Percentiles rank a stretch among this genome's conserved stretches.
These are phyloP conservation scores for Drosophila prolongata DNA, from an alignment of 2,888 invertebrate species.

Conservation along the genomic window DNA sequence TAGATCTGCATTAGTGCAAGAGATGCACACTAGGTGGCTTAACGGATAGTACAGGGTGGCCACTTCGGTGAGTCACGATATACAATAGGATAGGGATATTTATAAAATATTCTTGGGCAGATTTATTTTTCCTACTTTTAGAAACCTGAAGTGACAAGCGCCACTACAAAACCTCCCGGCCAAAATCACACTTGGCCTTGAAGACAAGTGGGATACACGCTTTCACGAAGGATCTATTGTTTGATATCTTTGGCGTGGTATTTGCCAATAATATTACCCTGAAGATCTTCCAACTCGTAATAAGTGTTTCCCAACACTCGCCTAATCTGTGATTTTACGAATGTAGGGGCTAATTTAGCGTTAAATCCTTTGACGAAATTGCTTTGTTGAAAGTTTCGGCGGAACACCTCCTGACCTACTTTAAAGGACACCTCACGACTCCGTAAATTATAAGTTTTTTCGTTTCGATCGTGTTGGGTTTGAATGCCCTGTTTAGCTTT, in stretches of 20 bases:
- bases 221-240: too few relatives aligned
- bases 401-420: background rate
- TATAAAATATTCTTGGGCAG: background rate
- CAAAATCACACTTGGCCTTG: too few relatives aligned
- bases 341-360: constrained; percentile 8
- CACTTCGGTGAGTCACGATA: background rate
- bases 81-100: background rate
- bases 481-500: constrained; percentile 6
- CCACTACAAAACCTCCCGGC: too few relatives aligned
- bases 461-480: constrained; percentile 2
- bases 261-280: background rate
- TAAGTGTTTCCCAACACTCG: too few relatives aligned
- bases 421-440: constrained; percentile 10
- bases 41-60: background rate
- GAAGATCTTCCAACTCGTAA: too few relatives aligned
- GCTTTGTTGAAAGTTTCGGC: constrained; percentile 1
- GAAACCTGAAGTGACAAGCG: too few relatives aligned
- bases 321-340: constrained; percentile 9
- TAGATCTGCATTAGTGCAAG: background rate
- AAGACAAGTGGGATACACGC: too few relatives aligned
- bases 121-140: background rate
- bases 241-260: constrained; percentile 1
- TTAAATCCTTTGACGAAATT: constrained; percentile 3
- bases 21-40: background rate
- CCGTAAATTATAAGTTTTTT: constrained; percentile 6